These are phyloP conservation scores for Xylocopa sonorina DNA, from an alignment of 1,140 invertebrate species.

Conservation along the genomic window DNA sequence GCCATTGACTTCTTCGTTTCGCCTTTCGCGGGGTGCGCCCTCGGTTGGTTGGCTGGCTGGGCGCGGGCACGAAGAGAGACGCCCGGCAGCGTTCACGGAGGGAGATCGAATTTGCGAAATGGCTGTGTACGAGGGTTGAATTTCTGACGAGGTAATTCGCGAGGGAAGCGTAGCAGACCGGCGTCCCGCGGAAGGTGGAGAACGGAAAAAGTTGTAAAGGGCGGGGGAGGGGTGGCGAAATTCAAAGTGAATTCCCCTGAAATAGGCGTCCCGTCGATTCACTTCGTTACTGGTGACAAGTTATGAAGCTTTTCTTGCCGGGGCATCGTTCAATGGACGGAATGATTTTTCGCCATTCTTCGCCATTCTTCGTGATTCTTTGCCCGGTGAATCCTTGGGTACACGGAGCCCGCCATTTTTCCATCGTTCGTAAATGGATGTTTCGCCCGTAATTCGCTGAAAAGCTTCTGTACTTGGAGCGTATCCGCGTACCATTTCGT, in stretches of 20 bases:
- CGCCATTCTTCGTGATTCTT: background rate
- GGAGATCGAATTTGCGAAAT: slow-evolving; percentile 80
- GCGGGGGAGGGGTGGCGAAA: too few relatives aligned
- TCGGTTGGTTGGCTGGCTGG: background rate
- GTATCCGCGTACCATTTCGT: too few relatives aligned
- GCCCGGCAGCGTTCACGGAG: slow-evolving; percentile 66
- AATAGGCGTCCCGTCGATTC: slow-evolving; percentile 52
- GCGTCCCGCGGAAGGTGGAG: slow-evolving; percentile 49
- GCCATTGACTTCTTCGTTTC: slow-evolving; percentile 50
- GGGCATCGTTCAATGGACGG: background rate
- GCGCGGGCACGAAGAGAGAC: slow-evolving; percentile 46
- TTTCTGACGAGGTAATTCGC: slow-evolving; percentile 79
- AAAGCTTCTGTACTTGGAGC: background rate
- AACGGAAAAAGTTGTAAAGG: slow-evolving; percentile 56
- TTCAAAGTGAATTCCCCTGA: slow-evolving; percentile 64
- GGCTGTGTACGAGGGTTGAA: slow-evolving; percentile 78
- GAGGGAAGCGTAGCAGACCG: slow-evolving; percentile 38
- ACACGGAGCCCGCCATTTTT: background rate
- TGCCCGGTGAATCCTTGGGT: background rate
- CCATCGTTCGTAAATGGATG: background rate
- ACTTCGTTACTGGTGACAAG: slow-evolving; percentile 50
- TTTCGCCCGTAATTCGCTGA: background rate
- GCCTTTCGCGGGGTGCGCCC: slow-evolving; percentile 34
- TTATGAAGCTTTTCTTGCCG: slow-evolving; percentile 22
- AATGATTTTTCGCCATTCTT: slow-evolving; percentile 4